phyloP scores from a whole-genome alignment of 53 echinoderm and acorn worm species.

The Echinarachnius parma region DNA sequence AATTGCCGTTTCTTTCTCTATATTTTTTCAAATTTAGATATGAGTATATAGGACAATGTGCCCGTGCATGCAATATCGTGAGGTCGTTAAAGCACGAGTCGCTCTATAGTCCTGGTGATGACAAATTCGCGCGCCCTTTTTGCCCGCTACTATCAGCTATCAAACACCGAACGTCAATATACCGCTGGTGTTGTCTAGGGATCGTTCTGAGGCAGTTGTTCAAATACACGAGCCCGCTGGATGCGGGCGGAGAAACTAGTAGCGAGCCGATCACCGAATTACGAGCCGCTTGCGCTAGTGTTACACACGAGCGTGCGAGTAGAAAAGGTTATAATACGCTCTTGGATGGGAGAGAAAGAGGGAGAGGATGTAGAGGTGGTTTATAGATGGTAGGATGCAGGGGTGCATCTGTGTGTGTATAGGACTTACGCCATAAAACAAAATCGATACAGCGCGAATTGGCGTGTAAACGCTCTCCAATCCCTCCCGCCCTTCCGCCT shows the following conservation, averaged over 20 bases:
- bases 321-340: constrained; percentile 18
- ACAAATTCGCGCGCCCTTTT: too few species aligned
- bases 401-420: constrained; percentile 47
- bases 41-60: not conserved
- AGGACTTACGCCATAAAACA: constrained; percentile 47
- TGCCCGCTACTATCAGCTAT: too few species aligned
- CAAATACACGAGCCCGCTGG: constrained; percentile 30
- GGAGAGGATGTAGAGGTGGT: not conserved
- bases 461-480: constrained; percentile 39
- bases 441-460: constrained; percentile 46
- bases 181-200: too few species aligned
- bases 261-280: constrained; percentile 1
- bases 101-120: not conserved
- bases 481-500: constrained; percentile 32
- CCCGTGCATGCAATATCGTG: not conserved
- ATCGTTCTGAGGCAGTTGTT: constrained; percentile 35
- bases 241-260: constrained; percentile 12
- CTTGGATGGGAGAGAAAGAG: constrained; percentile 8
- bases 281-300: constrained; percentile 13
- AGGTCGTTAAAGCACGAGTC: not conserved
- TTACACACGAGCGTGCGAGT: not conserved
- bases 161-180: too few species aligned
- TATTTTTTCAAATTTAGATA: not conserved
- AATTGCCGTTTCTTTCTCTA: not conserved
- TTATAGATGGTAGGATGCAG: not conserved